Evolutionary conservation across 2,888 invertebrate genomes (phyloP), one percentile per base, ranked within the genome.

Genomic region (Macropis europaea): DNA sequence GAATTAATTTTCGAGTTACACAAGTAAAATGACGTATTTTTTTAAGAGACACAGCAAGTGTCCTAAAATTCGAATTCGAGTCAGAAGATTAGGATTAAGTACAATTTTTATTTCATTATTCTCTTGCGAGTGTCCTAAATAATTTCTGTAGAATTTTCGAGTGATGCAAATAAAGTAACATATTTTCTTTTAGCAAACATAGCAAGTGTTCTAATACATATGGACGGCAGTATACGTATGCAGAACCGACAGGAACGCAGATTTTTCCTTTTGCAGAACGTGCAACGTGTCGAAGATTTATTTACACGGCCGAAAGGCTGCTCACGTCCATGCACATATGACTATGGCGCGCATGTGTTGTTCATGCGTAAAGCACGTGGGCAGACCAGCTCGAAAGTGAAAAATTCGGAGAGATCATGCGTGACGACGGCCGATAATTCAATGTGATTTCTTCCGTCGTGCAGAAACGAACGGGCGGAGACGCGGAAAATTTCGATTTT

Each of bases 261-360:
- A 62, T 74, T 67, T 77, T 77, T 69, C 7, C 15, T 38, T 32
- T 28, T n/a, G 50, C 38, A 36, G 52, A 69, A 48, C 43, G 30
- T 36, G 42, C 45, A 54, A 77, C 61, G 43, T 32, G 59, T 42
- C 66, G 15, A 52, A 59, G 54, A 64, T 68, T 74, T 74, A 78
- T 81, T 81, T 70, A 74, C 62, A 56, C 69, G 69, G 50, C 67
- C 67, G 62, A 70, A 64, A 59, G 59, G 38, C 57, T 47, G 42
- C 59, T 62, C 57, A 19, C 48, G 36, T 63, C 34, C 36, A 34
- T 48, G n/a, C n/a, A 5, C 57, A 47, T 61, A 28, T 45, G 53
- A 52, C 42, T 24, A 32, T 45, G 11, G 50, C 28, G 30, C 61
- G 72, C n/a, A n/a, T n/a, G n/a, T n/a, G n/a, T 77, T 81, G 73